Conservation (phyloP, 2,797 vertebrate genomes). For the Enteromius viviparus region DNA sequence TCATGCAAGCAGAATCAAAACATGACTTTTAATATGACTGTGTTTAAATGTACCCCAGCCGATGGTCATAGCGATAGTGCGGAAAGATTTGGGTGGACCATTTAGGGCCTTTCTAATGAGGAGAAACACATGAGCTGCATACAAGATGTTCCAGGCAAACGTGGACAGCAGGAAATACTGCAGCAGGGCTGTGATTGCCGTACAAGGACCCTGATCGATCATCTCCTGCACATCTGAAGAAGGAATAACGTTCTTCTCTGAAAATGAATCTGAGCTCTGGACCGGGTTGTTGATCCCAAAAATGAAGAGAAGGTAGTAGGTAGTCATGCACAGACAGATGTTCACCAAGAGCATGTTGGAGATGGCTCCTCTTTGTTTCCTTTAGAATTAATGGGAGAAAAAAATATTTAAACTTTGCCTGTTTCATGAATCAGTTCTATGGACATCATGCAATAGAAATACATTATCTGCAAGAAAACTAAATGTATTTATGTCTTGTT, state of each 20-base stretch:
- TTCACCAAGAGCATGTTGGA: conserved; percentile 69
- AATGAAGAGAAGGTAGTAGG: conserved; percentile 80
- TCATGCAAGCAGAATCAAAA: not conserved
- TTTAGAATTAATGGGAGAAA: conserved; percentile 40
- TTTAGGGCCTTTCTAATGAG: conserved; percentile 63
- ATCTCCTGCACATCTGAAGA: not conserved
- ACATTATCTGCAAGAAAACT: not conserved
- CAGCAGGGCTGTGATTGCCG: conserved; percentile 63
- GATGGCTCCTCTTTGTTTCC: conserved; percentile 63
- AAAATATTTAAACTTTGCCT: not conserved
- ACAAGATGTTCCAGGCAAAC: conserved; percentile 75
- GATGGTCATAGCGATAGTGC: not conserved
- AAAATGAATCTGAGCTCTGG: not conserved
- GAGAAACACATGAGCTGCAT: conserved; percentile 68
- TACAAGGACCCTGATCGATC: conserved; percentile 59
- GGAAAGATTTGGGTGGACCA: conserved; percentile 66
- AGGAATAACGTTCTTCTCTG: rapidly evolving
- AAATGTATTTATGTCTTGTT: too few species aligned
- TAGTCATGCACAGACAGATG: conserved; percentile 74
- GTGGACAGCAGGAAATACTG: conserved; percentile 77
- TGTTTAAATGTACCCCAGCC: conserved; percentile 82
- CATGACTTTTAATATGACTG: not conserved
- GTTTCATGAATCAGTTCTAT: not conserved
- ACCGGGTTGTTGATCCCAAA: conserved; percentile 71
- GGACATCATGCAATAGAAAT: not conserved